These are phyloP conservation scores for Lonchura striata DNA, from an alignment of 2,113 vertebrate genomes.

Conservation along the genomic window DNA sequence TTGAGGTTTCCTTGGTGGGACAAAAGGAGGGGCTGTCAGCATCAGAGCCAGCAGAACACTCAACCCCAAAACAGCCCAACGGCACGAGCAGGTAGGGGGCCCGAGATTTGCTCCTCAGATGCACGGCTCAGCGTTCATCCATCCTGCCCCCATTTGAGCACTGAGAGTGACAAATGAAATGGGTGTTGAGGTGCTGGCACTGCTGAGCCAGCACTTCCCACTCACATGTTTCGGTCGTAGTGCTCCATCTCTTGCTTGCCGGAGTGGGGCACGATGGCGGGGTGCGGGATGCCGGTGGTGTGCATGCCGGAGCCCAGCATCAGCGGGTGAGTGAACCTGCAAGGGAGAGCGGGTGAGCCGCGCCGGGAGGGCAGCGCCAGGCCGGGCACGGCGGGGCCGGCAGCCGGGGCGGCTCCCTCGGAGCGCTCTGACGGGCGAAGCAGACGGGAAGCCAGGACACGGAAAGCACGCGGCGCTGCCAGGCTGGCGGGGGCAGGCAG, in stretches of 20 bases:
- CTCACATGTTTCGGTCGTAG: slow-evolving; percentile 90
- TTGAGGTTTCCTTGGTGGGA: slow-evolving; percentile 84
- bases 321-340: slow-evolving; percentile 94
- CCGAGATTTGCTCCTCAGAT: accelerated
- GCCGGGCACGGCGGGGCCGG: not conserved
- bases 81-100: accelerated
- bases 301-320: slow-evolving; percentile 94
- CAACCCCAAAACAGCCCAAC: not conserved
- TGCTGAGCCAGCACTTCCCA: not conserved
- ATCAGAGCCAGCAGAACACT: not conserved
- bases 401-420: not conserved
- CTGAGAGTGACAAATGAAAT: accelerated
- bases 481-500: not conserved
- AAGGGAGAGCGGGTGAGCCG: not conserved
- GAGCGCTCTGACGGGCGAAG: not conserved
- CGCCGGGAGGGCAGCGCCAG: accelerated
- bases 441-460: slow-evolving; percentile 9
- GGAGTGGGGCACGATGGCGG: slow-evolving; percentile 90
- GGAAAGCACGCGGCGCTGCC: not conserved
- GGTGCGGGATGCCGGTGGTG: slow-evolving; percentile 93
- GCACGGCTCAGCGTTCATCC: not conserved
- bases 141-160: accelerated
- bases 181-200: accelerated
- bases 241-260: slow-evolving; percentile 94
- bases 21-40: not conserved